Conservation (phyloP, 2,888 invertebrate genomes). For the Pristionchus japonicus region DNA sequence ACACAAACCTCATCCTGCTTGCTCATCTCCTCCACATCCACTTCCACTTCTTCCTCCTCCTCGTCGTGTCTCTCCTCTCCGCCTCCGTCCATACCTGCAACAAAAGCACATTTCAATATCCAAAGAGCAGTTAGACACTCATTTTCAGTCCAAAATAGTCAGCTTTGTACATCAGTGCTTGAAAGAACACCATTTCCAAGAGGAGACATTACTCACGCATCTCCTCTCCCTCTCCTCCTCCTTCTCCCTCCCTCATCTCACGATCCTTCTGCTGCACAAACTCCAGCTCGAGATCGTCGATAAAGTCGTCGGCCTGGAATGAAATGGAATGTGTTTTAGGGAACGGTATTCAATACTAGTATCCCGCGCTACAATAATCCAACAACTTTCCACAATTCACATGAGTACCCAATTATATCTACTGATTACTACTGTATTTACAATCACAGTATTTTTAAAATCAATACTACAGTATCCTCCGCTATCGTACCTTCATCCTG, state of each 20-base stretch:
- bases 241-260: not conserved
- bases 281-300: not conserved
- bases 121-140: too few relatives aligned
- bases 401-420: too few relatives aligned
- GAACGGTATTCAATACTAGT: not conserved
- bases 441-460: too few relatives aligned
- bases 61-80: not conserved
- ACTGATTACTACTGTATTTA: too few relatives aligned
- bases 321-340: not conserved
- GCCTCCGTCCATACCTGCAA: not conserved
- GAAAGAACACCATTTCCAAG: too few relatives aligned
- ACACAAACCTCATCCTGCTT: not conserved
- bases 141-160: too few relatives aligned
- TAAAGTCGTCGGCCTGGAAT: not conserved
- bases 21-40: constrained; percentile 13
- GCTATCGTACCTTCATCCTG: not conserved
- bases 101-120: too few relatives aligned
- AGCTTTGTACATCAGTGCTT: too few relatives aligned
- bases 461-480: not conserved
- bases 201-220: too few relatives aligned
- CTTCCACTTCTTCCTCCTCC: not conserved
- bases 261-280: not conserved
- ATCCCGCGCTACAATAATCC: too few relatives aligned
- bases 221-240: not conserved
- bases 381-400: too few relatives aligned